Conservation (phyloP, 2,797 vertebrate genomes). For the Sebastes vulpes region DNA sequence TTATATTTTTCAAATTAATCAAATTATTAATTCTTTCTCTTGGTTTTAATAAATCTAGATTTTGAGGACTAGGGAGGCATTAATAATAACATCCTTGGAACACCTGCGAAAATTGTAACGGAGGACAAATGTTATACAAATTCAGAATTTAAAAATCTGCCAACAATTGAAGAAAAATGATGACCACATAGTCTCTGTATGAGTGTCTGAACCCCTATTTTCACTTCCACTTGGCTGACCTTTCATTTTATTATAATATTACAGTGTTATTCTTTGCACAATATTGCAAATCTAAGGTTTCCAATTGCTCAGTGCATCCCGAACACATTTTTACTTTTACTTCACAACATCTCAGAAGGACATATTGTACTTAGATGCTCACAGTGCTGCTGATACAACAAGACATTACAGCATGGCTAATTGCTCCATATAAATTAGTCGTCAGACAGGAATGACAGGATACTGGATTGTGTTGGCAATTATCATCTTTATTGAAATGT, state of each 20-base stretch:
- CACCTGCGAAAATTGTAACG: neutral
- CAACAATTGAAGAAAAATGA: neutral
- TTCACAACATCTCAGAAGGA: neutral
- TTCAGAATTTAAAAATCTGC: neutral
- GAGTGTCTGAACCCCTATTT: neutral
- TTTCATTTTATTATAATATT: neutral
- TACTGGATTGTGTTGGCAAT: neutral
- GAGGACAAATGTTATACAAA: neutral
- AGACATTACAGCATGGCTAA: neutral
- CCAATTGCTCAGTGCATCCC: neutral
- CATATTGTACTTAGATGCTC: neutral
- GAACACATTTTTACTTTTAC: neutral
- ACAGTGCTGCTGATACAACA: neutral
- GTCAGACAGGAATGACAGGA: neutral
- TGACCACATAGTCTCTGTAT: neutral
- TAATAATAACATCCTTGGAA: neutral
- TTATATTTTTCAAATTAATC: neutral
- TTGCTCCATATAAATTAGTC: neutral
- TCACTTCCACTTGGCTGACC: too few relatives aligned
- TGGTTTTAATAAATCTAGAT: neutral
- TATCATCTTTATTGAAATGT: conserved; percentile 43
- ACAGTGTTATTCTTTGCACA: neutral
- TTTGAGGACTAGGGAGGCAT: neutral
- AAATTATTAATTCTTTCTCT: neutral
- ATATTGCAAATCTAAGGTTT: neutral